Percentiles rank a stretch among this genome's conserved stretches.
These are phyloP conservation scores for Anthopleura sola DNA, from an alignment of 64 coral and sea anemone genomes.

Conservation along the genomic window DNA sequence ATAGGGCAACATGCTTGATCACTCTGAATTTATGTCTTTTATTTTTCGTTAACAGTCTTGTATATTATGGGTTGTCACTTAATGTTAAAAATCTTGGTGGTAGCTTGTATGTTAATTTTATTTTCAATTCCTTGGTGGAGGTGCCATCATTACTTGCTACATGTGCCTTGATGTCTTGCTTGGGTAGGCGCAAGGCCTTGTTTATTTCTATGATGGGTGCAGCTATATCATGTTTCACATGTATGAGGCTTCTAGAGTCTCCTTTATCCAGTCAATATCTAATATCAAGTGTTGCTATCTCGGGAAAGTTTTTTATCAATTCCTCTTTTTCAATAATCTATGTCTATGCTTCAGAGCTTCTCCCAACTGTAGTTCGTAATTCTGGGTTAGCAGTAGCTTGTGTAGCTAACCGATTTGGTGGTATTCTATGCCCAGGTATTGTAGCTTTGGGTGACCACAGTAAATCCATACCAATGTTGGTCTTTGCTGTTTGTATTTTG, in stretches of 20 bases:
- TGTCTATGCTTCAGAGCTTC: slow-evolving; percentile 75
- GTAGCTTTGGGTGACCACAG: slow-evolving; percentile 72
- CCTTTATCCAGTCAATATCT: slow-evolving; percentile 23
- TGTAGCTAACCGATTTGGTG: slow-evolving; percentile 62
- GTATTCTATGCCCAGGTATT: slow-evolving; percentile 69
- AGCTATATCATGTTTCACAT: slow-evolving; percentile 51
- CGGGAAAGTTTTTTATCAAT: slow-evolving; percentile 75
- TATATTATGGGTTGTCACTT: slow-evolving; percentile 84
- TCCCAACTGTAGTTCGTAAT: slow-evolving; percentile 85
- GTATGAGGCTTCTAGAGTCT: slow-evolving; percentile 50
- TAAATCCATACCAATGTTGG: slow-evolving; percentile 69
- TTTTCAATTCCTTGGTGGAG: slow-evolving; percentile 50
- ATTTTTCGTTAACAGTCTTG: slow-evolving; percentile 71
- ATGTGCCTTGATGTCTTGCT: slow-evolving; percentile 52
- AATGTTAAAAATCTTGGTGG: slow-evolving; percentile 89
- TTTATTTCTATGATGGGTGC: slow-evolving; percentile 77
- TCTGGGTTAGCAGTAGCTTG: slow-evolving; percentile 67
- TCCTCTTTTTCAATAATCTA: slow-evolving; percentile 74
- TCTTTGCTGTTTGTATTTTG: slow-evolving; percentile 58
- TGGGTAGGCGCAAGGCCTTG: slow-evolving; percentile 55
- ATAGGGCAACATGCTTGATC: slow-evolving; percentile 32
- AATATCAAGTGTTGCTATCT: slow-evolving; percentile 29
- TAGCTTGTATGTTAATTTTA: slow-evolving; percentile 82
- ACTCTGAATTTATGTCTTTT: slow-evolving; percentile 59
- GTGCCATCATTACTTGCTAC: slow-evolving; percentile 51